Evolutionary conservation across 2,113 vertebrate genomes (phyloP).

Genomic region (Mirounga angustirostris): DNA sequence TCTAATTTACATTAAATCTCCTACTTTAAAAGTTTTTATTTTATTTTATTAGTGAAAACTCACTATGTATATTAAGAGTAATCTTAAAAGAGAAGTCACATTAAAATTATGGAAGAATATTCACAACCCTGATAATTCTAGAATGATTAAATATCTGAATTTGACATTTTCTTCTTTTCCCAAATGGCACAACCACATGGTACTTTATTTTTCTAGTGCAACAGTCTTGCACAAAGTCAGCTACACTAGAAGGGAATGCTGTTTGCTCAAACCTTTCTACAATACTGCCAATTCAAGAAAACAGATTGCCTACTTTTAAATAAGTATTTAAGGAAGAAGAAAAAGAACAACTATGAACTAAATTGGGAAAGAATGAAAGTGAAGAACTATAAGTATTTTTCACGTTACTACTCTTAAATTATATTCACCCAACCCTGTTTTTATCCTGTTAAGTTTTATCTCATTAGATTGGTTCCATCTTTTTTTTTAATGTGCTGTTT

Average conservation of each 20-base stretch:
- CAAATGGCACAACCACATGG: not conserved
- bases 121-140: not conserved
- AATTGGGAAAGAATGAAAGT: not conserved
- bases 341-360: not conserved
- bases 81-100: not conserved
- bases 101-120: not conserved
- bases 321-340: not conserved
- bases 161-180: not conserved
- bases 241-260: not conserved
- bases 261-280: not conserved
- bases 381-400: not conserved
- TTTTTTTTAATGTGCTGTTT: not conserved
- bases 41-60: slow-evolving; percentile 1
- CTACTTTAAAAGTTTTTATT: not conserved
- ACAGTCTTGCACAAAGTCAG: not conserved
- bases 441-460: not conserved
- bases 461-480: not conserved
- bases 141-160: slow-evolving; percentile 1
- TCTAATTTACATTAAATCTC: not conserved
- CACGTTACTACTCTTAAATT: not conserved
- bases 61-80: not conserved
- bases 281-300: not conserved
- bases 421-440: not conserved
- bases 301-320: not conserved
- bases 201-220: not conserved